Base-by-base conservation (phyloP, 30 jellyfish, hydroid and myxozoan species). In the Mastigias papua region DNA sequence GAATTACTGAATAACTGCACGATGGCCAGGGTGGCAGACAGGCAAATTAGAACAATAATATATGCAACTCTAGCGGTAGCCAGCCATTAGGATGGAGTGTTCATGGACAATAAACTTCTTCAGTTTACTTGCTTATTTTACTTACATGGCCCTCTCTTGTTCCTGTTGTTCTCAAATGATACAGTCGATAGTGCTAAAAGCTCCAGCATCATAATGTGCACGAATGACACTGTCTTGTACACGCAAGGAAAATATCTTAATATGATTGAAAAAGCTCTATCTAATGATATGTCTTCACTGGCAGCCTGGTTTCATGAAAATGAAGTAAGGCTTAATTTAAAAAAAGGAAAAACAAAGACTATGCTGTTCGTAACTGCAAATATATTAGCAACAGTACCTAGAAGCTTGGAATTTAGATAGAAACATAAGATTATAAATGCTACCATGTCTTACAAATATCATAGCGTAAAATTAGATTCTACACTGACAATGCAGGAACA, bases 81-180 rank as follows among this genome's bases (percentile, higher is more conserved):
- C n/a, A n/a, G n/a, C n/a, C n/a, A n/a, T n/a, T n/a, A n/a, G n/a
- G n/a, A n/a, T n/a, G n/a, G n/a, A n/a, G n/a, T n/a, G n/a, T n/a
- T n/a, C n/a, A n/a, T n/a, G n/a, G n/a, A n/a, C n/a, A n/a, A n/a
- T n/a, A n/a, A n/a, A n/a, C n/a, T n/a, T n/a, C n/a, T n/a, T n/a
- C n/a, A n/a, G n/a, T n/a, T n/a, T n/a, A n/a, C n/a, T n/a, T n/a
- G n/a, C n/a, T n/a, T n/a, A n/a, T n/a, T n/a, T n/a, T n/a, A n/a
- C n/a, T n/a, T n/a, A n/a, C n/a, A n/a, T n/a, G 76, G 87, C 49
- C 76, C 76, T 31, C 87, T 76, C 87, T 76, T 76, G 60, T 76
- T 76, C 46, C 61, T 76, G 29, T 37, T 76, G 68, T 76, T 48
- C 68, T 76, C 68, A 64, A 76, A 76, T 76, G 87, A 76, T 48